phyloP scores from a whole-genome alignment of 30 jellyfish, hydroid and myxozoan genomes.

The Turritopsis dohrnii region DNA sequence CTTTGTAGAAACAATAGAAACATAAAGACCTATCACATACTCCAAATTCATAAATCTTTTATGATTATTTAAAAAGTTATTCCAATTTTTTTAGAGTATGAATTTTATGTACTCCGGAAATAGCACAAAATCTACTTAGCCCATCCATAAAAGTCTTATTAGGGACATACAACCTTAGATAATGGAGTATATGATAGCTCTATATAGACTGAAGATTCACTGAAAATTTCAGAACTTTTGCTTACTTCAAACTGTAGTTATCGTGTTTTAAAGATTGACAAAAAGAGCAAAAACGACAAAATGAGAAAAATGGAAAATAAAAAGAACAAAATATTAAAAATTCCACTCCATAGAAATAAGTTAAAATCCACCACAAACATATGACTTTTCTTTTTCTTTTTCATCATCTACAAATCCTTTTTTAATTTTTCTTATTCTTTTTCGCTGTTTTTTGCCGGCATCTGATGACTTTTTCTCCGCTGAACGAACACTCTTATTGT shows the following conservation, averaged over 20 bases:
- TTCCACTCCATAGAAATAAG: background rate
- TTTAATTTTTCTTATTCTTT: background rate
- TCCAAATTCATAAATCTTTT: background rate
- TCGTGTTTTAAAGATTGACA: background rate
- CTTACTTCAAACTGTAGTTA: background rate
- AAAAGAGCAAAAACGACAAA: background rate
- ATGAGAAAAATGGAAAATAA: background rate
- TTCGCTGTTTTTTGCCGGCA: constrained; percentile 6
- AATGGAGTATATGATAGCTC: background rate
- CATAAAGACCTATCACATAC: constrained; percentile 5
- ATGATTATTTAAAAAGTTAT: background rate
- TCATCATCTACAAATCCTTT: background rate
- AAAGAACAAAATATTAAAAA: background rate
- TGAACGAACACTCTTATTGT: background rate
- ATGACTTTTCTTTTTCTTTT: no score
- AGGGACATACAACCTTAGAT: no score
- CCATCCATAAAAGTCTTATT: no score
- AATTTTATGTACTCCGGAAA: no score
- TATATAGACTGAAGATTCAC: background rate
- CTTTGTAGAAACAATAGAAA: no score
- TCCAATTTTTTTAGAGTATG: no score
- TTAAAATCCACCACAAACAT: background rate
- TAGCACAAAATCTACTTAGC: no score
- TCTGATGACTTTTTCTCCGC: background rate
- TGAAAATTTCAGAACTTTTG: background rate